Evolutionary conservation across 2,113 vertebrate species (phyloP).

Genomic region (Pelmatolapia mariae): DNA sequence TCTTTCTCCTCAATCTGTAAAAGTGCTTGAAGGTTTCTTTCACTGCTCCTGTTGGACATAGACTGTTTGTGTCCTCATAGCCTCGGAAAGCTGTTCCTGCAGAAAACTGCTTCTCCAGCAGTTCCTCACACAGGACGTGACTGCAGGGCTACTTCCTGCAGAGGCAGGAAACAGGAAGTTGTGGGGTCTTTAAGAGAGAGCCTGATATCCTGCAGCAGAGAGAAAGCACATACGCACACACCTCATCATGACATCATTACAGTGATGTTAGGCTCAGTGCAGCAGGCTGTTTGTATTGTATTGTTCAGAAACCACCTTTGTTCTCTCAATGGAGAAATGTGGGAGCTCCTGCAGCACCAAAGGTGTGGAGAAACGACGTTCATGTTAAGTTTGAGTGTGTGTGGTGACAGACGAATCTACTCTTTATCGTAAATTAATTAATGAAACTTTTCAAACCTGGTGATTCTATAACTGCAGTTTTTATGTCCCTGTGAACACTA

Average conservation of each 20-base stretch:
- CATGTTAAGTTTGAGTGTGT: background rate
- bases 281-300: background rate
- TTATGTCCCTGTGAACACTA: background rate
- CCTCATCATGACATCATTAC: background rate
- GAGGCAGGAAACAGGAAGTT: constrained; percentile 69
- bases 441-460: background rate
- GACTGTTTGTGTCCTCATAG: background rate
- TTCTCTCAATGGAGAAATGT: background rate
- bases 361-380: background rate
- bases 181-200: constrained; percentile 48
- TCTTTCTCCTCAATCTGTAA: background rate
- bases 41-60: background rate
- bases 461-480: background rate
- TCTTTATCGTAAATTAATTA: background rate
- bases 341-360: background rate
- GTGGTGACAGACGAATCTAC: background rate
- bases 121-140: constrained; percentile 59
- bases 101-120: background rate
- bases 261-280: background rate
- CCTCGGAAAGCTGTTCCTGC: background rate
- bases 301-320: background rate
- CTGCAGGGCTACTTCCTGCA: constrained; percentile 63
- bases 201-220: constrained; percentile 27
- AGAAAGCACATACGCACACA: background rate
- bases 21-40: background rate